phyloP scores from a whole-genome alignment of 2,797 vertebrate species.

The Poliocrania exsul region DNA sequence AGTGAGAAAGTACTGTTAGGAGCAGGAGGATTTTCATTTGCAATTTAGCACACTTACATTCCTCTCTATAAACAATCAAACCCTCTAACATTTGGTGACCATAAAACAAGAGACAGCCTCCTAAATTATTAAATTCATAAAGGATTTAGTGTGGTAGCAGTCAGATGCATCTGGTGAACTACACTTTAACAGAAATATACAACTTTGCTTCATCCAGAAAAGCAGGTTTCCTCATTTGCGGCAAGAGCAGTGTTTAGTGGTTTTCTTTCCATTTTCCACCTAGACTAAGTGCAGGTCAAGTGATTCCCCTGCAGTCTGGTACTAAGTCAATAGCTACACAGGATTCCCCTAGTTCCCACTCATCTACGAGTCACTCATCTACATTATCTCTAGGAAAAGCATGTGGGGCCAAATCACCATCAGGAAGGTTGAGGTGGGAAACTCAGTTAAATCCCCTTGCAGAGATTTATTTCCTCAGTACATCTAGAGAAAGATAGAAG shows the following conservation, averaged over 20 bases:
- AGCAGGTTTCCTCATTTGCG: neutral
- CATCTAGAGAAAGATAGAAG: neutral
- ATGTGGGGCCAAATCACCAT: neutral
- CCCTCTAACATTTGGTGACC: neutral
- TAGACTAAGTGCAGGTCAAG: neutral
- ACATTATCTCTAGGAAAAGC: neutral
- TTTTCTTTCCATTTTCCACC: neutral
- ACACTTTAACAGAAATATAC: neutral
- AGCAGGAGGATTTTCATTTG: neutral
- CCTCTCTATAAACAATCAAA: neutral
- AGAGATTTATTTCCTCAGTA: neutral
- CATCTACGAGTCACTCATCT: neutral
- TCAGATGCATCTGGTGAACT: neutral
- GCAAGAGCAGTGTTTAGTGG: neutral
- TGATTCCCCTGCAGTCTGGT: neutral
- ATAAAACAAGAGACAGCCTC: neutral
- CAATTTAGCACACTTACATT: neutral
- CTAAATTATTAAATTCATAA: neutral
- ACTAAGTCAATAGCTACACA: slow-evolving; percentile 22
- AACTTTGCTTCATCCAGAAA: neutral
- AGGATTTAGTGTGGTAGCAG: neutral
- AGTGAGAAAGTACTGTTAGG: neutral
- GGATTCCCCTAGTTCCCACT: slow-evolving; percentile 7
- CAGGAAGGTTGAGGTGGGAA: neutral
- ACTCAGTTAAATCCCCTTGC: neutral